Base-by-base conservation (phyloP, 2,113 vertebrate genomes). In the Ceuthmochares aereus region DNA sequence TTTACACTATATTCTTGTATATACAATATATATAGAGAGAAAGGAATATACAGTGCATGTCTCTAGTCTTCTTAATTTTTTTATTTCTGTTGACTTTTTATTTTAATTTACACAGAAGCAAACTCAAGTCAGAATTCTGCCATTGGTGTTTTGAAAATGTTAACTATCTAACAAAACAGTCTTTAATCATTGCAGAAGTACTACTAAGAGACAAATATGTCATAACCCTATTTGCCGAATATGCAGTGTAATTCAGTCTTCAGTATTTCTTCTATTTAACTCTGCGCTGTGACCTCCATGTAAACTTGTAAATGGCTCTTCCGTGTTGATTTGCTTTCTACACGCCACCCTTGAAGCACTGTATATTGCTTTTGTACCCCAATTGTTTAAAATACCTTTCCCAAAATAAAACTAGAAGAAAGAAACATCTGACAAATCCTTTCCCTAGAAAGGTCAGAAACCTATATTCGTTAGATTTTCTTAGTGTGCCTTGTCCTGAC, bases 391-490 rank as follows among this genome's bases (percentile, higher is more conserved):
- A 93, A 47, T 63, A 70, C 16, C 23, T 63, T 77, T 84, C 60
- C 37, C 32, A 77, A 75, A 94, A 70, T 51, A 80, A 92, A 90
- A 47, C 32, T 67, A 54, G 51, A 47, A 77, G 76, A 84, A 78
- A 84, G 66, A 90, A 63, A 59, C 29, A 30, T 74, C 45, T 86
- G 32, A 78, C 16, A 89, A 81, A 93, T 86, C 26, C 11, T 75
- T 86, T 27, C 73, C 64, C 42, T 92, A n/a, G 78, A 86, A 90
- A 90, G 88, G 59, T 92, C 81, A 89, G 76, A 81, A 92, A 91
- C 86, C 47, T 75, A 11, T 81, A 89, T 78, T 96, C 2, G 13
- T 84, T 93, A 73, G 89, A 84, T 95, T 92, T 96, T 96, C 86
- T 75, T 96, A 93, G 83, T 68, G 60, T 93, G 86, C 26, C 18